Conservation (phyloP, 2,113 vertebrate genomes). For the Tetrao urogallus region DNA sequence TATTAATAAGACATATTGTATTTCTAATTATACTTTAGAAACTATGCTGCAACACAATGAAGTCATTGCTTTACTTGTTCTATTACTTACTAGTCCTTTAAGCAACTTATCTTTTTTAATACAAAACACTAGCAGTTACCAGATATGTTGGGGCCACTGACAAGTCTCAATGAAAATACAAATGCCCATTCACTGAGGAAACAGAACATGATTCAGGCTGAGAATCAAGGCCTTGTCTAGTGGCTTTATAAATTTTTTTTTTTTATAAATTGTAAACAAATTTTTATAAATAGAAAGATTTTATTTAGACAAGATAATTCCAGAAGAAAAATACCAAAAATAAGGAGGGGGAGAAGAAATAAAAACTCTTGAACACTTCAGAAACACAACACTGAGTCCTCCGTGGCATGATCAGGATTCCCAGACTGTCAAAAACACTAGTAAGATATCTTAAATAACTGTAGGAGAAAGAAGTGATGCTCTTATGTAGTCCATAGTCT, state of each 20-base stretch:
- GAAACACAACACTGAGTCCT: background rate
- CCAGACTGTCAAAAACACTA: background rate
- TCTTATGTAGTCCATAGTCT: background rate
- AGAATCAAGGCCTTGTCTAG: background rate
- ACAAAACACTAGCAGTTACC: background rate
- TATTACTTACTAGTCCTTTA: background rate
- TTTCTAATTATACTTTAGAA: constrained; percentile 6
- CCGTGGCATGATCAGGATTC: background rate
- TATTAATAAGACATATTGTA: background rate
- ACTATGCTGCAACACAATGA: background rate
- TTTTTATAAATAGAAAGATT: background rate
- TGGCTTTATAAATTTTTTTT: background rate
- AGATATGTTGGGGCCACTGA: background rate
- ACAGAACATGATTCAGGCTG: background rate
- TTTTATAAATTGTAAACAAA: background rate
- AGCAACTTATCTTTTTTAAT: background rate
- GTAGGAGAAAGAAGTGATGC: background rate
- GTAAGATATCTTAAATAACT: background rate
- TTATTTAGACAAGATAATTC: background rate
- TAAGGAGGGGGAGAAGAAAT: background rate
- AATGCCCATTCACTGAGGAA: background rate
- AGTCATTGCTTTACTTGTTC: background rate
- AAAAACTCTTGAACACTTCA: background rate
- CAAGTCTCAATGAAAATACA: background rate
- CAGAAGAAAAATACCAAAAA: background rate